A percentile compares a stretch with the other conserved stretches of the same genome.
phyloP scores from a whole-genome alignment of 2,113 vertebrate species.

The Semnopithecus entellus region DNA sequence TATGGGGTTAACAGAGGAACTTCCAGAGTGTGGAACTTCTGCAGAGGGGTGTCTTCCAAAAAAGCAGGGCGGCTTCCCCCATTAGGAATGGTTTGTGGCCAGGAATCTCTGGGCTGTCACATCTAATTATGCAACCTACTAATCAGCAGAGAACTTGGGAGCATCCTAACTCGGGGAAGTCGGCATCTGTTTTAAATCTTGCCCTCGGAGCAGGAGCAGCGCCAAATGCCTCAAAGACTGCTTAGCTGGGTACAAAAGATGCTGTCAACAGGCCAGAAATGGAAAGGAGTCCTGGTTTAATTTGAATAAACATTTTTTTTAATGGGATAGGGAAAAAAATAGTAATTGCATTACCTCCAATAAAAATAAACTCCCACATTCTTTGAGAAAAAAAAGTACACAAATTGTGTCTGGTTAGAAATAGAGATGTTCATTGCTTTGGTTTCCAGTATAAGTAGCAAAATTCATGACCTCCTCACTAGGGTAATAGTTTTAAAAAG shows the following conservation, averaged over 20 bases:
- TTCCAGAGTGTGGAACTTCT: slow-evolving; percentile 66
- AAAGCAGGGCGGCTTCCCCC: slow-evolving; percentile 75
- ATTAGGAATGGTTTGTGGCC: slow-evolving; percentile 81
- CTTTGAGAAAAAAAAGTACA: slow-evolving; percentile 67
- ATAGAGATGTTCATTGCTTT: background rate
- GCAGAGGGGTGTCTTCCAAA: slow-evolving; percentile 76
- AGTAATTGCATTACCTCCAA: slow-evolving; percentile 75
- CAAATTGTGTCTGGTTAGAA: slow-evolving; percentile 15
- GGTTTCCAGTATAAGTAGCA: background rate
- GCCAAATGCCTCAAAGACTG: slow-evolving; percentile 81
- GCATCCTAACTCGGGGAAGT: slow-evolving; percentile 77
- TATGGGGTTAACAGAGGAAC: slow-evolving; percentile 70
- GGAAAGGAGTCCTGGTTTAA: slow-evolving; percentile 73
- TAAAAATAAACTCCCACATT: slow-evolving; percentile 66
- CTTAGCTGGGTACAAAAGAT: slow-evolving; percentile 87
- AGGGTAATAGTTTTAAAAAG: background rate
- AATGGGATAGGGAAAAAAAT: slow-evolving; percentile 45
- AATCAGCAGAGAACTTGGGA: slow-evolving; percentile 81
- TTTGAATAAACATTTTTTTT: slow-evolving; percentile 71
- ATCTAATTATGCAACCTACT: slow-evolving; percentile 81
- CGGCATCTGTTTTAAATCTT: slow-evolving; percentile 84
- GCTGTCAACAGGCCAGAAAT: slow-evolving; percentile 76
- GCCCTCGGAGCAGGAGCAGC: slow-evolving; percentile 79
- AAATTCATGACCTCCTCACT: background rate
- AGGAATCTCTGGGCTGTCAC: slow-evolving; percentile 84